Evolutionary conservation across 2,113 vertebrate genomes (phyloP), one percentile per base, ranked within the genome.

Genomic region (Formicarius rufipectus): DNA sequence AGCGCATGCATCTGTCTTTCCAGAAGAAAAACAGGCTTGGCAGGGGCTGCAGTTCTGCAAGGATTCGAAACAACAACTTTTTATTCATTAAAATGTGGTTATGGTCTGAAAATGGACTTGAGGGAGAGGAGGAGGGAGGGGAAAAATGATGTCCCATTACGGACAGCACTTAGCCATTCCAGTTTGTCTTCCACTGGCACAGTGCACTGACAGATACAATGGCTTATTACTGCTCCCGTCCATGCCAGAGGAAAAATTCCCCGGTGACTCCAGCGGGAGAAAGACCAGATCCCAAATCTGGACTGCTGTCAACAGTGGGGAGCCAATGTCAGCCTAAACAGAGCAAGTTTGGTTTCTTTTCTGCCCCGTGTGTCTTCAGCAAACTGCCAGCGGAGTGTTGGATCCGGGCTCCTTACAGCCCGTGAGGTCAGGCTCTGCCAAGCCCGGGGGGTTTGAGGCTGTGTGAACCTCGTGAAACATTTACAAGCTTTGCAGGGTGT

Each of bases 61-160:
- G 89, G 90, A 91, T 96, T 96, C 96, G 95, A 94, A 97, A 96
- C 86, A 94, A 92, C 90, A 93, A 94, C 95, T 96, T 97, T 95
- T 96, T 96, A 97, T 97, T 97, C 95, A 97, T 97, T 97, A 96
- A 96, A 97, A 96, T 85, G 93, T 94, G 90, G 93, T 93, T 96
- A 93, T 95, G 93, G 92, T 94, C 96, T 94, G 96, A 93, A 97
- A 97, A 97, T 93, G 90, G 93, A 89, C 96, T 96, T 81, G 84
- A 66, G 88, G 84, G 83, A 91, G 87, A 91, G 30, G 68, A 90
- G 72, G 79, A 86, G 67, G 81, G 53, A 69, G 67, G 58, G 74
- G 22, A 88, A 92, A 96, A 97, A 95, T 90, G 93, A 77, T 96
- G 79, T 89, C 94, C 93, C 84, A 75, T 95, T 96, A 96, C 80